These are phyloP conservation scores for Oedothorax gibbosus DNA, from an alignment of 1,140 invertebrate species.

Conservation along the genomic window DNA sequence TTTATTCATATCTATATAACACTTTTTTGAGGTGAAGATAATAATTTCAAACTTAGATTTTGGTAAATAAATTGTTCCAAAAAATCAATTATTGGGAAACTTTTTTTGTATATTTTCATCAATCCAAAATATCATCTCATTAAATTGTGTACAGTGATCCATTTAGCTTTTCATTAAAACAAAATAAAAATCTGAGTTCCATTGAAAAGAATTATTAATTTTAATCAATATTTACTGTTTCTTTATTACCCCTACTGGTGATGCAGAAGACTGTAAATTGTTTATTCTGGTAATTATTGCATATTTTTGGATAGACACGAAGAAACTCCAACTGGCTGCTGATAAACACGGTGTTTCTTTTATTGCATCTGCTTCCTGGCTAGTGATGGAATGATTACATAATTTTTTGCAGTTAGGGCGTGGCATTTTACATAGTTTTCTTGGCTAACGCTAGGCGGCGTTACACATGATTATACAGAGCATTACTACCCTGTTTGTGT, in stretches of 20 bases:
- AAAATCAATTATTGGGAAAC: not conserved
- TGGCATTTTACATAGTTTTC: too few relatives aligned
- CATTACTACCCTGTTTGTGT: too few relatives aligned
- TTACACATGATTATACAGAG: too few relatives aligned
- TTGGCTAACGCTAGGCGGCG: too few relatives aligned
- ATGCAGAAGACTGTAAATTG: too few relatives aligned
- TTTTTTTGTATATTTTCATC: not conserved
- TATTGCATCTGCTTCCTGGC: too few relatives aligned
- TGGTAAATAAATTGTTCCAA: not conserved
- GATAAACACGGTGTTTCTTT: too few relatives aligned
- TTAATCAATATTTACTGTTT: not conserved
- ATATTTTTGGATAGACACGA: too few relatives aligned
- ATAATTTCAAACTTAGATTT: not conserved
- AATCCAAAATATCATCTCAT: not conserved
- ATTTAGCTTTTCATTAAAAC: not conserved
- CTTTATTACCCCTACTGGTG: not conserved
- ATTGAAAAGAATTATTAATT: not conserved
- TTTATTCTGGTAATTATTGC: too few relatives aligned
- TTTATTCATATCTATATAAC: not conserved
- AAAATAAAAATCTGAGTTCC: not conserved
- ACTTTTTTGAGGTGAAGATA: not conserved
- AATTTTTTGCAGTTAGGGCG: too few relatives aligned
- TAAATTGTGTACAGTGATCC: not conserved
- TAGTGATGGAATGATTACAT: too few relatives aligned
- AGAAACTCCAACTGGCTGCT: too few relatives aligned